phyloP scores from a whole-genome alignment of 1,140 invertebrate genomes.

The Myzus persicae region DNA sequence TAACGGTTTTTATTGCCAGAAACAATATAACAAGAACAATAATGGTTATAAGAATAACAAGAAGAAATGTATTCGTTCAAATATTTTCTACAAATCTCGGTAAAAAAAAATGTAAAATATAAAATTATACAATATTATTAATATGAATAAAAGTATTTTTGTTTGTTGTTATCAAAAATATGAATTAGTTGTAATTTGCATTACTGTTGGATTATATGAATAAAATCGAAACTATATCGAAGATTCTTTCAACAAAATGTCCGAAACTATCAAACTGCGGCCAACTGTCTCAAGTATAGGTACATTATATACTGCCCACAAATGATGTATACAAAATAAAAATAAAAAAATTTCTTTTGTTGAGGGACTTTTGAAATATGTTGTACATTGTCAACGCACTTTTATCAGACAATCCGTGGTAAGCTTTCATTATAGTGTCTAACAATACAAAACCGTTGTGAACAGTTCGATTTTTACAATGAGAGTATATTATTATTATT shows the following conservation, averaged over 20 bases:
- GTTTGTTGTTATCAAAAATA: background rate
- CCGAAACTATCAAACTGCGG: background rate
- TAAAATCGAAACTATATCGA: background rate
- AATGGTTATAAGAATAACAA: background rate
- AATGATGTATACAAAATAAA: background rate
- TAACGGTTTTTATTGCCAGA: background rate
- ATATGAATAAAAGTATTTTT: background rate
- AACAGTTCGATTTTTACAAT: slow-evolving; percentile 28
- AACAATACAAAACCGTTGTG: slow-evolving; percentile 27
- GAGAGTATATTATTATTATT: background rate
- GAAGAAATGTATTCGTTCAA: background rate
- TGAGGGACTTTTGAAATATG: slow-evolving; percentile 15
- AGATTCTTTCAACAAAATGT: background rate
- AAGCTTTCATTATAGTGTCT: slow-evolving; percentile 19
- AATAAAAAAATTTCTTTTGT: background rate
- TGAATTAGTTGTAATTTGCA: background rate
- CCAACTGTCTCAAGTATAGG: background rate
- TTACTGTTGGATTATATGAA: background rate
- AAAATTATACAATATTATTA: background rate
- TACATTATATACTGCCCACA: background rate
- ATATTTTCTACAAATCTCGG: background rate
- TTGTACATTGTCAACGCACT: background rate
- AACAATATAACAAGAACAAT: background rate
- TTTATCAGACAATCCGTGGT: background rate
- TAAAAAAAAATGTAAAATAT: background rate